A percentile compares a stretch with the other conserved stretches of the same genome.
phyloP scores from a whole-genome alignment of 2,113 vertebrate genomes.

The Hydropotes inermis region DNA sequence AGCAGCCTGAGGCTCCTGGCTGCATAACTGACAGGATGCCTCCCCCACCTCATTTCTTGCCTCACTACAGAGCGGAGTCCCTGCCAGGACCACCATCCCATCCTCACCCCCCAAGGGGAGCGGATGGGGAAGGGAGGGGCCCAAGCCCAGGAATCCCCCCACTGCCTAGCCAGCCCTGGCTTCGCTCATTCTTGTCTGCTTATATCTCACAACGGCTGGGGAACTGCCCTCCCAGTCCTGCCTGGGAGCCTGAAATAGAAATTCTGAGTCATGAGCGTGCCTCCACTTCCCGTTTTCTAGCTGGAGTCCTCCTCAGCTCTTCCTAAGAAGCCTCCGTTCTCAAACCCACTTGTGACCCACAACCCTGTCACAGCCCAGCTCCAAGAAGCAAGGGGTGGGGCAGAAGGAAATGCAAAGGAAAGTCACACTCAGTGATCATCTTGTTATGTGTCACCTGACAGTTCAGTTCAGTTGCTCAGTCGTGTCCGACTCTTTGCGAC shows the following conservation, averaged over 20 bases:
- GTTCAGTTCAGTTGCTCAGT: background rate
- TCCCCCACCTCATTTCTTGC: background rate
- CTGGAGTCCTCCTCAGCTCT: background rate
- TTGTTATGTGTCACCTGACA: background rate
- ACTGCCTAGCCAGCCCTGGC: background rate
- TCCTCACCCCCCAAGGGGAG: accelerated
- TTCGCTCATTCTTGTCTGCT: background rate
- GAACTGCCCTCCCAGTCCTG: background rate
- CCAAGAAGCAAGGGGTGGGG: background rate
- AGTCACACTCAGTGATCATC: background rate
- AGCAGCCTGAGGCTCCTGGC: background rate
- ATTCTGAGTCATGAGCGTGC: background rate
- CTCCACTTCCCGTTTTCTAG: background rate
- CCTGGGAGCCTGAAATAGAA: background rate
- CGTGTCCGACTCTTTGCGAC: background rate
- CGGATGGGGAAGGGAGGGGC: too few relatives aligned
- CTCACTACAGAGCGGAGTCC: background rate
- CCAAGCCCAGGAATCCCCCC: background rate
- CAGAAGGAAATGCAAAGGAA: background rate
- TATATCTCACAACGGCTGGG: background rate
- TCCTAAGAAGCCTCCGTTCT: background rate
- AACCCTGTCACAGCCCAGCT: background rate
- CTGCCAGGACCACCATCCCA: background rate
- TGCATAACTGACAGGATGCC: background rate
- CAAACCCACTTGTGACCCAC: background rate